These are phyloP conservation scores for Ramphastos sulfuratus DNA, from an alignment of 2,113 vertebrate species.

Conservation along the genomic window DNA sequence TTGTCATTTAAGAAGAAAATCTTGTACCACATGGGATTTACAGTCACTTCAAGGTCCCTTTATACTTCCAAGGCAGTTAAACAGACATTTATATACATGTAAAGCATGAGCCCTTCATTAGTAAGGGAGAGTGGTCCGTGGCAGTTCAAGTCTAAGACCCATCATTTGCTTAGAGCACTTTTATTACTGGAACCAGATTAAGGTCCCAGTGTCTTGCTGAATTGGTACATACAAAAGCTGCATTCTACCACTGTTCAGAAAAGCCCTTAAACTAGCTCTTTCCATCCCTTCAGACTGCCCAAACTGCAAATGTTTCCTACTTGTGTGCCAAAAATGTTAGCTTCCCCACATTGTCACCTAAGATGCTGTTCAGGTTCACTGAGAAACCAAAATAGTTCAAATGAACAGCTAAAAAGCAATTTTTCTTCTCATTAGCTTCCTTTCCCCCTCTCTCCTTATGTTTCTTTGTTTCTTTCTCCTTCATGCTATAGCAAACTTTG, in stretches of 20 bases:
- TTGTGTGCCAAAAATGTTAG: slow-evolving; percentile 14
- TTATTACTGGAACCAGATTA: not conserved
- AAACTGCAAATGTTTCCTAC: not conserved
- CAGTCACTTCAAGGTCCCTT: not conserved
- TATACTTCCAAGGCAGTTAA: not conserved
- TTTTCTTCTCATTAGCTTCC: slow-evolving; percentile 64
- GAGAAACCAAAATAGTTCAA: slow-evolving; percentile 40
- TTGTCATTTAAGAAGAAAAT: not conserved
- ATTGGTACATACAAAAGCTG: not conserved
- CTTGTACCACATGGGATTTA: not conserved
- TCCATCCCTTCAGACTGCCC: not conserved
- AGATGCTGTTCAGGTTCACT: slow-evolving; percentile 35
- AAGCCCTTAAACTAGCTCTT: not conserved
- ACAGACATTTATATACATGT: not conserved
- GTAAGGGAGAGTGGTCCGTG: not conserved
- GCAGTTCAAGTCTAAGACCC: not conserved
- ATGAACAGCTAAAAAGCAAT: slow-evolving; percentile 42
- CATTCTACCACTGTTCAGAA: not conserved
- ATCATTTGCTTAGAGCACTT: not conserved
- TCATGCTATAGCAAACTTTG: slow-evolving; percentile 58
- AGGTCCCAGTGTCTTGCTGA: not conserved
- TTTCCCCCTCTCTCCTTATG: not conserved
- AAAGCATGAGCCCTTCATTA: not conserved
- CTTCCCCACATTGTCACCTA: slow-evolving; percentile 22
- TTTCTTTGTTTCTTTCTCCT: slow-evolving; percentile 65